Evolutionary conservation across 2,797 vertebrate species (phyloP).

Genomic region (Muscicapa striata): DNA sequence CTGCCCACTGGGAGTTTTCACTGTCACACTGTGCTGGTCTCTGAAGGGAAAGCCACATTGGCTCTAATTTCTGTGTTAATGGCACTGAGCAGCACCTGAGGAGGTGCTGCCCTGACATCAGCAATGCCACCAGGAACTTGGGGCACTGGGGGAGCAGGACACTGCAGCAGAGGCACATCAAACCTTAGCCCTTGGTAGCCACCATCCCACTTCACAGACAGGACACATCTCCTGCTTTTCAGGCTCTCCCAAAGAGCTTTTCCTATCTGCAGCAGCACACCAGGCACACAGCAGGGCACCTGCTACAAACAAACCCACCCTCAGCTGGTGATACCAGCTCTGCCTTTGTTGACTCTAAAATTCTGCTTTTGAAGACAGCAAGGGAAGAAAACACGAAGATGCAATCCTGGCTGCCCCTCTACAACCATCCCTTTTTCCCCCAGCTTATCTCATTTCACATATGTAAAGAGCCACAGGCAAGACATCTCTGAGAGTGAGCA

Average conservation of each 20-base stretch:
- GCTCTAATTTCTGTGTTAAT: background rate
- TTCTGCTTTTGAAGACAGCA: slow-evolving; percentile 49
- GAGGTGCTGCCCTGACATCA: background rate
- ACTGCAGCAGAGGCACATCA: background rate
- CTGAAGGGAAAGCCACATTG: background rate
- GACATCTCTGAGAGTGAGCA: background rate
- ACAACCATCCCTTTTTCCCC: background rate
- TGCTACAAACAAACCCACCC: background rate
- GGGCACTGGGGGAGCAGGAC: background rate
- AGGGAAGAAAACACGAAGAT: background rate
- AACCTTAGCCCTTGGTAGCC: background rate
- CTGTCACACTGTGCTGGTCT: background rate
- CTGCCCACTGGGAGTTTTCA: background rate
- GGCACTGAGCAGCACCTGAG: accelerated
- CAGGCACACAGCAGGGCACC: background rate
- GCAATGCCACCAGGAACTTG: accelerated
- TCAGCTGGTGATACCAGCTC: background rate
- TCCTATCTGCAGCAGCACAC: background rate
- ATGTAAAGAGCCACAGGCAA: background rate
- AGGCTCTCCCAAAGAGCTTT: background rate
- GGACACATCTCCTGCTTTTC: background rate
- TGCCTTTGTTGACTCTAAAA: slow-evolving; percentile 4
- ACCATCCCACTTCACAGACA: background rate
- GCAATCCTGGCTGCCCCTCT: background rate
- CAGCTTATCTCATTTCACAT: background rate